Evolutionary conservation across 2,113 vertebrate genomes (phyloP), one percentile per base, ranked within the genome.

Genomic region (Picathartes gymnocephalus): DNA sequence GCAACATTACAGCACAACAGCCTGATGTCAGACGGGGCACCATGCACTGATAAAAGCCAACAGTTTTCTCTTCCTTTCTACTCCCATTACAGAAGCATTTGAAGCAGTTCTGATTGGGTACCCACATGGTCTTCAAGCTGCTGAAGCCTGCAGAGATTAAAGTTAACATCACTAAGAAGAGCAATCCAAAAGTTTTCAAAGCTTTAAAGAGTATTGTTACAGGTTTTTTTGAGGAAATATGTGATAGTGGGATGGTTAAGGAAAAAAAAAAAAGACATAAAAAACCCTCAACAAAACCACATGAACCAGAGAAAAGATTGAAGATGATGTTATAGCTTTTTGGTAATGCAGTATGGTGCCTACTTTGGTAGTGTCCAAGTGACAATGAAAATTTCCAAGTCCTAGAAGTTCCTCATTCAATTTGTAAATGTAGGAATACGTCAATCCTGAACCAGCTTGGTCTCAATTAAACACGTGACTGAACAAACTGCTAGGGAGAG

Each of bases 1-100:
- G 84, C 84, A 96, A 90, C 65, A 81, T 90, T 82, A 86, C 73
- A 96, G 76, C 81, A 60, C 44, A 86, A 96, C 44, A 76, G 69
- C 11, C 64, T 70, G 45, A 95, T 94, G 84, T 93, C 76, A 92
- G 85, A 93, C 89, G 58, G 95, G 90, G 92, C 73, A 97, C 53
- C 69, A 64, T 1, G 3, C 62, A 45, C 65, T 82, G 91, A 94
- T 68, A 94, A 78, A 96, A 92, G n/a, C 51, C 82, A 96, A 53
- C 28, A 28, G 21, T 44, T 78, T 57, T 60, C 27, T 65, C 70
- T 35, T 45, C 45, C 62, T 62, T 81, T 40, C 50, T 23, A 64
- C 14, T 69, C 30, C 50, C 42, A 40, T 37, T 72, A 60, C 11
- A 45, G 51, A 93, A 84, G 39, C 14, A 54, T 33, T 54, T 89